Evolutionary conservation across 1,140 invertebrate genomes (phyloP), one percentile per base, ranked within the genome.

Genomic region (Hypsibius dujardini): DNA sequence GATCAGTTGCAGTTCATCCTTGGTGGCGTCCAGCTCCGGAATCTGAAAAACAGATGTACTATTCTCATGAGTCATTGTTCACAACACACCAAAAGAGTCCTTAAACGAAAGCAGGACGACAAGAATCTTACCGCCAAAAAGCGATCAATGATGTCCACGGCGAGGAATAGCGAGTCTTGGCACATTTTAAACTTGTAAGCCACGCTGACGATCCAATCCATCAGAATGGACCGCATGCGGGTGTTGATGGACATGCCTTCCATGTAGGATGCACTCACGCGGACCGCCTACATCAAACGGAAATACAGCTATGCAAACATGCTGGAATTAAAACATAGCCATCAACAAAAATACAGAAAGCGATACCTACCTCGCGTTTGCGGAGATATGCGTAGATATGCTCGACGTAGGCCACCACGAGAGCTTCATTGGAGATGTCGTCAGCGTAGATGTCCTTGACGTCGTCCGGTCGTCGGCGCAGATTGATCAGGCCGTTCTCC

Each of bases 121-220:
- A 67, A 67, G 42, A 12, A 12, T 15, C 70, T 79, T 79, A 89
- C 88, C 85, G 93, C 89, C 74, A 95, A 83, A 82, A 90, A 96
- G 75, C 90, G 83, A 81, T 98, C 94, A 74, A 95, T 84, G 42
- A 94, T 88, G 70, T 87, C 86, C 67, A 95, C 86, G 62, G 90
- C 87, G 74, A 96, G 80, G 78, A 92, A 91, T 46, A 95, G 85
- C 1, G 93, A 96, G 80, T 97, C 94, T 75, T 88, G 85, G n/a
- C 88, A 80, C 14, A 96, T 80, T 73, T 86, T 85, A 77, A 96
- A 97, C 42, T 67, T 67, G 62, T 67, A 45, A 0, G 62, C 42
- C 12, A 67, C 62, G 62, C 12, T 15, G 62, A 67, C 62, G 42
- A 67, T 67, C 62, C 62, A 67, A 42, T 67, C 62, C 12, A 67